These are phyloP conservation scores for Brachypalpus laphriformis DNA, from an alignment of 2,888 invertebrate genomes.

Conservation along the genomic window DNA sequence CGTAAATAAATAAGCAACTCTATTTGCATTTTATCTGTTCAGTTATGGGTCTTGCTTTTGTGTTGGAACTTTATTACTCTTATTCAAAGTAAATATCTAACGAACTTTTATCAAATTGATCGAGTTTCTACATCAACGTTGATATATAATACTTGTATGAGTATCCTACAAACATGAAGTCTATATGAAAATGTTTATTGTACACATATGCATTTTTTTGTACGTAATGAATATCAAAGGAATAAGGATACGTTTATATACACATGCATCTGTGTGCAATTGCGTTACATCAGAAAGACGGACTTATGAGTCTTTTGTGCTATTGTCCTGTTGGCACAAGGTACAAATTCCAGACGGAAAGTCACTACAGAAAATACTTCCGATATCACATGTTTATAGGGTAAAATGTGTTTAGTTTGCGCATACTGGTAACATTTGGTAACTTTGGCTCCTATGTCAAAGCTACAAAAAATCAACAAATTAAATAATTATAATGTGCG, in stretches of 20 bases:
- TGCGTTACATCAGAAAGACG: slow-evolving; percentile 23
- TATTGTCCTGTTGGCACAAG: slow-evolving; percentile 50
- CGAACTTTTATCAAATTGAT: slow-evolving; percentile 48
- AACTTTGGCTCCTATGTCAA: too few relatives aligned
- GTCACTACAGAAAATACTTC: slow-evolving; percentile 59
- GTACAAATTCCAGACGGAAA: slow-evolving; percentile 56
- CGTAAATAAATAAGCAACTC: slow-evolving; percentile 6
- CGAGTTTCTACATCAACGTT: slow-evolving; percentile 16
- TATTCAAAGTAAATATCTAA: neutral
- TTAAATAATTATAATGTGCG: too few relatives aligned
- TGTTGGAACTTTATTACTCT: slow-evolving; percentile 8
- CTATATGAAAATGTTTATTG: neutral
- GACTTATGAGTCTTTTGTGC: slow-evolving; percentile 48
- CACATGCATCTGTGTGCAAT: neutral
- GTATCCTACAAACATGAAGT: too few relatives aligned
- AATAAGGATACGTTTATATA: neutral
- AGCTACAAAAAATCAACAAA: too few relatives aligned
- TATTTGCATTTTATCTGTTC: slow-evolving; percentile 19
- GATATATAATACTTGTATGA: slow-evolving; percentile 10
- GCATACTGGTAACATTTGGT: too few relatives aligned
- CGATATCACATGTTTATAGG: slow-evolving; percentile 48
- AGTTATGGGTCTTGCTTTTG: slow-evolving; percentile 1
- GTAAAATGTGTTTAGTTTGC: neutral
- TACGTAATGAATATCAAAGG: neutral
- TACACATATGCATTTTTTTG: neutral